Percentiles rank a stretch among this genome's conserved stretches.
Conservation (phyloP, 2,888 invertebrate genomes). For the Erebia aethiops region DNA sequence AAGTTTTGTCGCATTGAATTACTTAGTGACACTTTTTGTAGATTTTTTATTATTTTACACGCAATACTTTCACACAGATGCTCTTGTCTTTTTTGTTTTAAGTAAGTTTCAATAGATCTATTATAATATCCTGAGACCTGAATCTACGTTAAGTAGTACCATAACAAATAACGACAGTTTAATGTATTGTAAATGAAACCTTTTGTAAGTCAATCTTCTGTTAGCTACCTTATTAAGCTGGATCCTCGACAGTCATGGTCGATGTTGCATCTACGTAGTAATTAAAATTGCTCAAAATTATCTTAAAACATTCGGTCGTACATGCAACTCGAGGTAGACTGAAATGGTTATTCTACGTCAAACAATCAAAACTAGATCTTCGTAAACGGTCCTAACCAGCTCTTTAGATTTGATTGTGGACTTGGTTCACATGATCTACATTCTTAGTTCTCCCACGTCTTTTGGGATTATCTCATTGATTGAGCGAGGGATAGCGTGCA, state of each 20-base stretch:
- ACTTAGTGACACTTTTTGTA: neutral
- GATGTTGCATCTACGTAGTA: no score
- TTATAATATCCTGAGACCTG: no score
- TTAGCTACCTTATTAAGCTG: no score
- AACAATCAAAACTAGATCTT: slow-evolving; percentile 26
- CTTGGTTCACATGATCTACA: slow-evolving; percentile 73
- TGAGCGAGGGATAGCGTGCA: no score
- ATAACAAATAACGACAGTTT: no score
- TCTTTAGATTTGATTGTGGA: slow-evolving; percentile 23
- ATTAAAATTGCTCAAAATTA: no score
- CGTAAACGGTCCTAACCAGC: slow-evolving; percentile 29
- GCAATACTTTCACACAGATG: neutral
- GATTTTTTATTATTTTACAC: neutral
- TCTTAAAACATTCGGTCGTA: no score
- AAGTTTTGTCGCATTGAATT: neutral
- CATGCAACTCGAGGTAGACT: neutral
- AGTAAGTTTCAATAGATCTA: neutral
- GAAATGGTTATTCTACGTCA: neutral
- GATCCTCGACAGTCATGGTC: no score
- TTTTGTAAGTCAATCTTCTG: no score
- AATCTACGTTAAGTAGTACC: no score
- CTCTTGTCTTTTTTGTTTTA: neutral
- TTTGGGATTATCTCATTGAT: no score
- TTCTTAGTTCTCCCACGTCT: slow-evolving; percentile 66
- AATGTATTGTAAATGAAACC: no score